Conservation (phyloP, 2,113 vertebrate genomes). For the Scophthalmus maximus region DNA sequence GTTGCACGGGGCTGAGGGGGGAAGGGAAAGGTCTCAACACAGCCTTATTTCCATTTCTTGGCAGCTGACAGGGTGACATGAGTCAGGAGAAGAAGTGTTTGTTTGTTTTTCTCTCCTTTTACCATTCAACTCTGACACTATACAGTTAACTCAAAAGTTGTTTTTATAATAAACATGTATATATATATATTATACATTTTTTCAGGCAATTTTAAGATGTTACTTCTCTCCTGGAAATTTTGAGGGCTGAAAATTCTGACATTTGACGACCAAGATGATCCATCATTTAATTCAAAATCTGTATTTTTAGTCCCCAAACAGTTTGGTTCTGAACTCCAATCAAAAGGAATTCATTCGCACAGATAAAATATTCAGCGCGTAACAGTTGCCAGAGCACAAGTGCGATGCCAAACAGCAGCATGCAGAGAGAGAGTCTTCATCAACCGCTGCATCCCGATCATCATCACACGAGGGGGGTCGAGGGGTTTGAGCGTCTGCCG, state of each 20-base stretch:
- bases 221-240: too few relatives aligned
- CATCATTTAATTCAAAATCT: background rate
- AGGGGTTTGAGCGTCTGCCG: background rate
- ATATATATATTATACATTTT: background rate
- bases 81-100: background rate
- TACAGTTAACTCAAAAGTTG: background rate
- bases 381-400: constrained; percentile 31
- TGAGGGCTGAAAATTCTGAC: too few relatives aligned
- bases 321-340: constrained; percentile 25
- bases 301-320: too few relatives aligned
- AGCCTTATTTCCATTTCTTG: constrained; percentile 20
- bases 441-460: constrained; percentile 54
- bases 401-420: constrained; percentile 54
- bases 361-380: constrained; percentile 50
- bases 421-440: constrained; percentile 61
- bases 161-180: background rate
- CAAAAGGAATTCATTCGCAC: constrained; percentile 47
- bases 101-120: background rate
- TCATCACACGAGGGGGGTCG: constrained; percentile 38
- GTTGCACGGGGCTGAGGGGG: constrained; percentile 45
- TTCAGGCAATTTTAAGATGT: background rate
- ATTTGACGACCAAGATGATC: too few relatives aligned
- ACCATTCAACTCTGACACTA: background rate
- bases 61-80: constrained; percentile 30
- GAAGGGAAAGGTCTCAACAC: constrained; percentile 30